phyloP scores from a whole-genome alignment of 2,797 vertebrate genomes.

The Pteronotus mesoamericanus region DNA sequence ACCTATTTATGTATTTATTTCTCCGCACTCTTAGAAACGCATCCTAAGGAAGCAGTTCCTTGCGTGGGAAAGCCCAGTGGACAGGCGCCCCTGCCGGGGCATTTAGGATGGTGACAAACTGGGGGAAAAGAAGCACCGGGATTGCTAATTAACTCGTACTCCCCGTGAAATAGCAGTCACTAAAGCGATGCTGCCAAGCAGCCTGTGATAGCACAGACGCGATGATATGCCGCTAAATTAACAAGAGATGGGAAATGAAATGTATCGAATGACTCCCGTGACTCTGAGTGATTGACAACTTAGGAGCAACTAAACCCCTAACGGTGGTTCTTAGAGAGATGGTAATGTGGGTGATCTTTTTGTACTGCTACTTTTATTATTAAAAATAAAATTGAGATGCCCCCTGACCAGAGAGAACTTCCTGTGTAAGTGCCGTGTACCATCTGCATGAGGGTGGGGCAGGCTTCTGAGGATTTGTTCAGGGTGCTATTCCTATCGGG shows the following conservation, averaged over 20 bases:
- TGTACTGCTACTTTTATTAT: neutral
- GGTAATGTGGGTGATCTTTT: too few relatives aligned
- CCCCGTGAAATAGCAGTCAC: neutral
- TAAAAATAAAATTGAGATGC: neutral
- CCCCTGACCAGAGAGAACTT: neutral
- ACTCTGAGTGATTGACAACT: fast-evolving
- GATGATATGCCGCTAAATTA: neutral
- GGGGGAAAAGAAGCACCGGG: neutral
- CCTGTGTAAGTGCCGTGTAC: neutral
- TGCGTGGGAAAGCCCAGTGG: neutral
- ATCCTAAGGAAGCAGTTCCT: neutral
- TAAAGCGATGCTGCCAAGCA: fast-evolving
- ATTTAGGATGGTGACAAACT: too few relatives aligned
- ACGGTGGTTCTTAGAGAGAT: neutral
- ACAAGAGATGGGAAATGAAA: fast-evolving
- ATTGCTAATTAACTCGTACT: neutral
- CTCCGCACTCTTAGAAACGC: neutral
- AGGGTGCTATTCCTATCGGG: neutral
- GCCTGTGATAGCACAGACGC: too few relatives aligned
- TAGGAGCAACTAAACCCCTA: neutral
- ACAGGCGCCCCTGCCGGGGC: neutral
- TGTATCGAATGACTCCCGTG: fast-evolving
- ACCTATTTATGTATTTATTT: too few relatives aligned
- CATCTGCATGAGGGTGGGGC: fast-evolving
- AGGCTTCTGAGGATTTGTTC: neutral